These are phyloP conservation scores for Drosophila persimilis DNA, from an alignment of 1,140 invertebrate genomes.

Conservation along the genomic window DNA sequence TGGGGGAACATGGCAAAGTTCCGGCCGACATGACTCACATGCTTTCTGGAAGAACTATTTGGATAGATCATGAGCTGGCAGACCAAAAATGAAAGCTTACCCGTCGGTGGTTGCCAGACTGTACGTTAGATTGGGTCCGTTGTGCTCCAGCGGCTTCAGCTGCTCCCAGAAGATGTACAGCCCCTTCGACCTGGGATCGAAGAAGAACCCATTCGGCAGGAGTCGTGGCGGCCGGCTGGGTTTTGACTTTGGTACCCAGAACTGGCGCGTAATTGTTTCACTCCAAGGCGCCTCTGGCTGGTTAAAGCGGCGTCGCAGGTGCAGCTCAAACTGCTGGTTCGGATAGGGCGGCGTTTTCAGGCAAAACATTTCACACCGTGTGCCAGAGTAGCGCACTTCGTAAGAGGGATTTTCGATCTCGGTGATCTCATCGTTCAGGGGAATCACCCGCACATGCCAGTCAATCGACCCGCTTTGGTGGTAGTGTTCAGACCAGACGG, in stretches of 20 bases:
- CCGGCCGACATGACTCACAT: not conserved
- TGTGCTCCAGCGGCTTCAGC: slow-evolving; percentile 5
- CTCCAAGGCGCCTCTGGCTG: slow-evolving; percentile 1
- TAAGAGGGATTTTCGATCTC: no score
- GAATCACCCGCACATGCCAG: no score
- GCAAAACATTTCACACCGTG: not conserved
- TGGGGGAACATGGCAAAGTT: slow-evolving; percentile 1
- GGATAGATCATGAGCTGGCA: not conserved
- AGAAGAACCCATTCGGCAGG: slow-evolving; percentile 17
- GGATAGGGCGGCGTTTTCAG: slow-evolving; percentile 8
- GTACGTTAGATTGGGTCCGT: slow-evolving; percentile 27
- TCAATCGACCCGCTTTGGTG: no score
- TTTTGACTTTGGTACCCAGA: not conserved
- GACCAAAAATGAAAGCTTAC: not conserved
- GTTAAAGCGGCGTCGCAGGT: not conserved
- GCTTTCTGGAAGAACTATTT: not conserved
- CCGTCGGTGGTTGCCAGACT: not conserved
- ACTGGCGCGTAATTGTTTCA: not conserved
- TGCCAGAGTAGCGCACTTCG: no score
- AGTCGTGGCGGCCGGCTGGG: slow-evolving; percentile 14
- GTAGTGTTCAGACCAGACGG: no score
- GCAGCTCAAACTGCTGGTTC: slow-evolving; percentile 7
- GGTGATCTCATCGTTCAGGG: no score
- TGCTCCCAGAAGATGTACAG: slow-evolving; percentile 41
- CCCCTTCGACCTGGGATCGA: not conserved